Conservation (phyloP, 2,113 vertebrate genomes). For the Gobiocypris rarus region DNA sequence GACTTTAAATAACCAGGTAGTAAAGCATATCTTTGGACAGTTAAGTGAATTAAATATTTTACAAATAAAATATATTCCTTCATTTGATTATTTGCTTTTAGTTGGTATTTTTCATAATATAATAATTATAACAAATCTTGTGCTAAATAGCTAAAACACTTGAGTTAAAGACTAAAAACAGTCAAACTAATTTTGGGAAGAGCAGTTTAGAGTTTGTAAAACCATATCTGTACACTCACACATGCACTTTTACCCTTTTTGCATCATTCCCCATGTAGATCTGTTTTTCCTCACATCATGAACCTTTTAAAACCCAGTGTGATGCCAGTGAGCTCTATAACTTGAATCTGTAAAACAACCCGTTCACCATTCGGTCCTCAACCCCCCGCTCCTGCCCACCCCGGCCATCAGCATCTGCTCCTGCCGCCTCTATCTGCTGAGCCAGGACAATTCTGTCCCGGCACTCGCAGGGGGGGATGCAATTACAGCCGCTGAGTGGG, state of each 20-base stretch:
- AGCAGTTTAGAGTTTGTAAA: neutral
- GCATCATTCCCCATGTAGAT: neutral
- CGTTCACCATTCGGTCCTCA: neutral
- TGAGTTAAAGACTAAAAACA: neutral
- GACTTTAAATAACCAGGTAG: neutral
- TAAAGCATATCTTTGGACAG: neutral
- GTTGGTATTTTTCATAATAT: no score
- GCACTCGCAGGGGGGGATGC: constrained; percentile 45
- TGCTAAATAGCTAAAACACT: neutral
- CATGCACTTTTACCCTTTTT: constrained; percentile 25
- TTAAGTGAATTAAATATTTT: neutral
- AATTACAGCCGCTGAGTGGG: constrained; percentile 43
- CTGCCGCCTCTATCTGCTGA: constrained; percentile 55
- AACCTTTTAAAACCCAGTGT: constrained; percentile 10
- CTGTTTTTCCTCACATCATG: neutral
- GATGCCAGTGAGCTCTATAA: constrained; percentile 13
- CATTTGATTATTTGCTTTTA: no score
- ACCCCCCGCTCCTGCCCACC: constrained; percentile 33
- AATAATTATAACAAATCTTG: no score
- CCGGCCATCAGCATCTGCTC: constrained; percentile 37
- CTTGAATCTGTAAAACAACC: constrained; percentile 34
- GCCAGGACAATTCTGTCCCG: constrained; percentile 42
- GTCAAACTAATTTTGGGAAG: neutral
- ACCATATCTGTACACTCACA: constrained; percentile 10
- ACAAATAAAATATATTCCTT: no score